Evolutionary conservation across 2,797 vertebrate species (phyloP), one percentile per base, ranked within the genome.

Genomic region (Limnodromus scolopaceus): DNA sequence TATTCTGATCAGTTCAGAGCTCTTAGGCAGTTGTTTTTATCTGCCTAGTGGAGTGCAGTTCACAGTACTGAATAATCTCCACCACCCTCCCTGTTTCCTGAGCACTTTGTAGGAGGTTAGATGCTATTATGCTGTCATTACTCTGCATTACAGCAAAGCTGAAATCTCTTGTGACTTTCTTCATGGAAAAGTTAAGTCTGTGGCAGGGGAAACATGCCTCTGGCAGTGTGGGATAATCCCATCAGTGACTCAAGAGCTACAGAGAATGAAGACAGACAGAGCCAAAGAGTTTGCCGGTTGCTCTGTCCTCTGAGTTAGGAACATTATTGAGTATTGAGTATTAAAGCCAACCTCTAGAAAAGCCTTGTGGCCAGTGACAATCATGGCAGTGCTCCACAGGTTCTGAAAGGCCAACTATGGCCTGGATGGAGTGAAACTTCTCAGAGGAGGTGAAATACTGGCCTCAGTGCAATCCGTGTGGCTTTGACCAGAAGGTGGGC

Each of bases 41-140:
- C 89, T 89, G 89, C 76, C 58, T 74, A 54, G 87, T 55, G 83
- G 82, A 91, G 95, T n/a, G 63, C 64, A 84, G 72, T 72, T 97
- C 80, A n/a, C 68, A 74, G 84, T 23, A 80, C 69, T 87, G 93
- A 96, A 90, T 39, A 70, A 89, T 89, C 75, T 63, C 87, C 84
- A 82, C 72, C 85, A 86, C 9, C 82, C 86, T 92, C 89, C 30
- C 77, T 74, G 82, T 84, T 94, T 92, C 80, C 89, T 72, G 79
- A 93, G 85, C 82, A 38, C 77, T 95, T 88, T 71, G 95, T 88
- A 89, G 92, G 91, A 94, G 81, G 87, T 91, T 96, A 89, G 84
- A 83, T 43, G 78, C 70, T 85, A 68, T 96, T 97, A 91, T 81
- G 63, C 74, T 93, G 87, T 91, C 94, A 87, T 87, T 96, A 23